phyloP scores from a whole-genome alignment of 2,888 invertebrate species.

The Embidobia sp. region DNA sequence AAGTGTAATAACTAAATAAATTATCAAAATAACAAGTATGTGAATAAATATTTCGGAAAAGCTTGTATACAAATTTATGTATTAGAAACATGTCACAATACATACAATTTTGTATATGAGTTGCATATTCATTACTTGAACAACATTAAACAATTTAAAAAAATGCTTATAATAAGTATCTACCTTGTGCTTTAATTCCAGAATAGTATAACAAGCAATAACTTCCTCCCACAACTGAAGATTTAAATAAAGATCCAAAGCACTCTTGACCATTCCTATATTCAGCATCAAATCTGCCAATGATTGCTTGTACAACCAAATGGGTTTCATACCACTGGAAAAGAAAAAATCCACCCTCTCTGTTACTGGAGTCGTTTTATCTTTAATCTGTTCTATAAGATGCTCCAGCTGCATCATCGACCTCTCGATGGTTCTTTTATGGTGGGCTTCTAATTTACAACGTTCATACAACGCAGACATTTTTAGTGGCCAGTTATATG shows the following conservation, averaged over 20 bases:
- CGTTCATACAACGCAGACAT: conserved; percentile 88
- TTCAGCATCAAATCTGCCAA: conserved; percentile 90
- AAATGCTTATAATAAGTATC: conserved; percentile 6
- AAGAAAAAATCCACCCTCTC: conserved; percentile 85
- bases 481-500: conserved; percentile 87
- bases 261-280: conserved; percentile 92
- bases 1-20: conserved; percentile 17
- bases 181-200: conserved; percentile 92
- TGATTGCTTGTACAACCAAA: conserved; percentile 90
- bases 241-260: conserved; percentile 89
- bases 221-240: conserved; percentile 96
- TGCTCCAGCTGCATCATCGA: conserved; percentile 94
- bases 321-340: conserved; percentile 87
- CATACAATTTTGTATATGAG: too few relatives aligned
- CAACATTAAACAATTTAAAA: too few relatives aligned
- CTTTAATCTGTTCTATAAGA: conserved; percentile 84
- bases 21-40: conserved; percentile 7
- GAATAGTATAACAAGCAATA: conserved; percentile 92
- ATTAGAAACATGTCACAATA: too few relatives aligned
- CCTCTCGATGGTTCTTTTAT: conserved; percentile 92
- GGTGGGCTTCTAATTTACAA: conserved; percentile 89
- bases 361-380: conserved; percentile 79
- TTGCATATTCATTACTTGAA: too few relatives aligned
- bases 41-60: too few relatives aligned
- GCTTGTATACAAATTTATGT: too few relatives aligned